phyloP scores from a whole-genome alignment of 2,113 vertebrate genomes.

The Pelecanoides urinatrix region DNA sequence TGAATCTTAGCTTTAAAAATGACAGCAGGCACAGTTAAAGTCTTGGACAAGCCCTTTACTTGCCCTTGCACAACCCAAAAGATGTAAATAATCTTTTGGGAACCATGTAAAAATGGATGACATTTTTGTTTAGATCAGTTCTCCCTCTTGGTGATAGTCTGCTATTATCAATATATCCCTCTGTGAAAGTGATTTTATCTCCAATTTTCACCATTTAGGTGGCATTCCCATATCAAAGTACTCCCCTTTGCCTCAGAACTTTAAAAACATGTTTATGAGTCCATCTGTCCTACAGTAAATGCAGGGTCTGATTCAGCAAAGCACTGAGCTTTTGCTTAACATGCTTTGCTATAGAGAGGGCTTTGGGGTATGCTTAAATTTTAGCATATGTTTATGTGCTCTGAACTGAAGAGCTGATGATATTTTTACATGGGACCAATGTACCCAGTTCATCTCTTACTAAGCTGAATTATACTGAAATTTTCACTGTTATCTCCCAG shows the following conservation, averaged over 20 bases:
- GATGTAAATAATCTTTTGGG: not conserved
- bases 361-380: constrained; percentile 13
- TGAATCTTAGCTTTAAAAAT: not conserved
- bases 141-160: not conserved
- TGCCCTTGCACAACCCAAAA: not conserved
- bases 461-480: not conserved
- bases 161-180: not conserved
- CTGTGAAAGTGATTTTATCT: not conserved
- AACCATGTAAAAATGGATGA: not conserved
- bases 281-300: constrained; percentile 1
- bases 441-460: not conserved
- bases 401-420: not conserved
- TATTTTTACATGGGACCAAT: not conserved
- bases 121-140: not conserved
- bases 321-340: not conserved
- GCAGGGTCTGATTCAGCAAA: constrained; percentile 8
- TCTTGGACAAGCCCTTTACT: not conserved
- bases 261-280: constrained; percentile 21
- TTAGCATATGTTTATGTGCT: not conserved
- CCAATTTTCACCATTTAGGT: not conserved
- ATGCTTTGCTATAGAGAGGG: not conserved
- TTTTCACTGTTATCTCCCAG: not conserved
- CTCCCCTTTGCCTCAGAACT: not conserved
- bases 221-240: not conserved
- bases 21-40: not conserved